phyloP scores from a whole-genome alignment of 2,113 vertebrate species.

The Rattus rattus region DNA sequence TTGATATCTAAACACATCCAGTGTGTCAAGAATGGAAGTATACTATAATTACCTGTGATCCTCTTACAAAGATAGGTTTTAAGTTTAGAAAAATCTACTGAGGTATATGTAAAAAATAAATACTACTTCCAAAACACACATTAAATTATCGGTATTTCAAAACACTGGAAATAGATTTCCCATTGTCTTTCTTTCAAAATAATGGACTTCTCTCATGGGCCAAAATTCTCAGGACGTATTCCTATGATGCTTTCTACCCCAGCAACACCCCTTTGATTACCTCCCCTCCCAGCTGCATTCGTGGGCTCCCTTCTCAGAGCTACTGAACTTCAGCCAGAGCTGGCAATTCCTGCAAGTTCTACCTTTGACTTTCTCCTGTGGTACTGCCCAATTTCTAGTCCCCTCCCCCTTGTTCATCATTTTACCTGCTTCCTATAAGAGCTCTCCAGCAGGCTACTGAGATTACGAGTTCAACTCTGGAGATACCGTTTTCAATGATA shows the following conservation, averaged over 20 bases:
- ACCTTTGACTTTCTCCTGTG: not conserved
- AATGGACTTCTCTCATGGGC: not conserved
- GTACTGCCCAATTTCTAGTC: not conserved
- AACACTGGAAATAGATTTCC: not conserved
- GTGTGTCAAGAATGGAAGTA: not conserved
- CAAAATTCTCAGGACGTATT: not conserved
- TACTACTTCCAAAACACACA: not conserved
- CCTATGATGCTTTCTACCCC: not conserved
- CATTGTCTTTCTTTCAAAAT: not conserved
- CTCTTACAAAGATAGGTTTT: not conserved
- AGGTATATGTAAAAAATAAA: not conserved
- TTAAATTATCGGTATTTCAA: not conserved
- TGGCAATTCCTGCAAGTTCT: not conserved
- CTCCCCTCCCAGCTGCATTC: not conserved
- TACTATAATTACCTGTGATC: not conserved
- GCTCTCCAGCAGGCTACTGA: not conserved
- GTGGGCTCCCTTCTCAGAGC: not conserved
- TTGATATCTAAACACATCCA: not conserved
- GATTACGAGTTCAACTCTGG: not conserved
- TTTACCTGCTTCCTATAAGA: not conserved
- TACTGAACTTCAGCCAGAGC: not conserved
- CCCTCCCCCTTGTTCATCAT: not conserved
- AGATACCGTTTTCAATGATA: not conserved
- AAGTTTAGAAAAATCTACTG: not conserved
- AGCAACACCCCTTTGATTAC: not conserved